Conservation (phyloP, 2,797 vertebrate species). For the Chiroxiphia lanceolata region DNA sequence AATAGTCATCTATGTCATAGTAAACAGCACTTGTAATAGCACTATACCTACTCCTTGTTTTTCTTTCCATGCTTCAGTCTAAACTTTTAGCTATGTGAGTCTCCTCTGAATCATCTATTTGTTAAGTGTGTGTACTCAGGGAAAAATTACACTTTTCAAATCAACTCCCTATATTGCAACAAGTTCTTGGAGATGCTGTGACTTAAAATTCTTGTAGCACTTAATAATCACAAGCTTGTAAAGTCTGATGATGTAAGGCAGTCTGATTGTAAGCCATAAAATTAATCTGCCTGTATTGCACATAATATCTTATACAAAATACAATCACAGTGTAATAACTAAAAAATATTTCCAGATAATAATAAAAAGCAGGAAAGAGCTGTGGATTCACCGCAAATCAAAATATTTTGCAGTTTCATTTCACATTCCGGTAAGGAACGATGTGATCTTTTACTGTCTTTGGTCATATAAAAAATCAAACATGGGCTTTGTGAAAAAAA, state of each 20-base stretch:
- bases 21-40: neutral
- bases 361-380: neutral
- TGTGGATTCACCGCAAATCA: neutral
- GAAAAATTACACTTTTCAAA: neutral
- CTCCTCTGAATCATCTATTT: neutral
- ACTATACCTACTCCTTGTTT: neutral
- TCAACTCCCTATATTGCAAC: neutral
- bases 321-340: neutral
- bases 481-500: neutral
- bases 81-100: neutral
- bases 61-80: neutral
- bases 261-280: neutral
- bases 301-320: neutral
- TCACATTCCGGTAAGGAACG: neutral
- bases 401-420: neutral
- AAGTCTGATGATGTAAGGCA: neutral
- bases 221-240: neutral
- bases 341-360: neutral
- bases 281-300: neutral
- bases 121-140: neutral
- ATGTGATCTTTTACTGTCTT: neutral
- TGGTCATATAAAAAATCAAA: neutral
- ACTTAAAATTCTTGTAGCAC: neutral
- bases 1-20: neutral
- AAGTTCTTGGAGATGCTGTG: neutral